These are phyloP conservation scores for Philaethria dido DNA, from an alignment of 2,888 invertebrate species.

Conservation along the genomic window DNA sequence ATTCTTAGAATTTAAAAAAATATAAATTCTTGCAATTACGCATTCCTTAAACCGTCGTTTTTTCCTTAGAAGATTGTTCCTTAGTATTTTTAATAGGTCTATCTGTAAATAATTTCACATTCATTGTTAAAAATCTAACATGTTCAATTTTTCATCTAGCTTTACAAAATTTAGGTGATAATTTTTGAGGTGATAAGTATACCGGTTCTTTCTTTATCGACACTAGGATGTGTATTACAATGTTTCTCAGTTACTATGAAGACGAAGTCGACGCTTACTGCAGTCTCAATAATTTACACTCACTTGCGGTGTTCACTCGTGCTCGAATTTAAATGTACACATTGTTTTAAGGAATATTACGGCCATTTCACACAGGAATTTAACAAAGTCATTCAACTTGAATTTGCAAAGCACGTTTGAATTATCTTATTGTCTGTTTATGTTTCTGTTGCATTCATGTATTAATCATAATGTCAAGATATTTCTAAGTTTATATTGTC, in stretches of 20 bases:
- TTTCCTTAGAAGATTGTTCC: conserved; percentile 18
- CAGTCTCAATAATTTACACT: conserved; percentile 60
- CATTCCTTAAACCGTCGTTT: conserved; percentile 12
- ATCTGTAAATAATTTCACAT: background rate
- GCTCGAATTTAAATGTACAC: conserved; percentile 53
- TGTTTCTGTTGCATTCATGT: background rate
- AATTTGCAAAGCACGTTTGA: conserved; percentile 41
- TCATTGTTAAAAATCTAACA: background rate
- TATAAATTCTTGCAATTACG: conserved; percentile 28
- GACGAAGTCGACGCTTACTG: conserved; percentile 54
- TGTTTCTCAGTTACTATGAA: conserved; percentile 53
- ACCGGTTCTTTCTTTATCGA: conserved; percentile 54
- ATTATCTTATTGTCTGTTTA: conserved; percentile 24
- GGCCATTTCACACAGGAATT: conserved; percentile 44
- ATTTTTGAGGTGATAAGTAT: conserved; percentile 58
- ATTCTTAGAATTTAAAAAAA: conserved; percentile 8
- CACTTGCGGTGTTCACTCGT: conserved; percentile 54
- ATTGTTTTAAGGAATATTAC: conserved; percentile 58
- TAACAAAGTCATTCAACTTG: conserved; percentile 48
- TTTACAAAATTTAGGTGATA: conserved; percentile 58
- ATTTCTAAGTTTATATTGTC: background rate
- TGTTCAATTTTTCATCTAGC: background rate
- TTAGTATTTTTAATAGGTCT: background rate
- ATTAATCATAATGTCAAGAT: background rate
- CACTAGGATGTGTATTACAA: conserved; percentile 57